A percentile compares a stretch with the other conserved stretches of the same genome.
phyloP scores from a whole-genome alignment of 2,888 invertebrate genomes.

The Ischnura elegans region DNA sequence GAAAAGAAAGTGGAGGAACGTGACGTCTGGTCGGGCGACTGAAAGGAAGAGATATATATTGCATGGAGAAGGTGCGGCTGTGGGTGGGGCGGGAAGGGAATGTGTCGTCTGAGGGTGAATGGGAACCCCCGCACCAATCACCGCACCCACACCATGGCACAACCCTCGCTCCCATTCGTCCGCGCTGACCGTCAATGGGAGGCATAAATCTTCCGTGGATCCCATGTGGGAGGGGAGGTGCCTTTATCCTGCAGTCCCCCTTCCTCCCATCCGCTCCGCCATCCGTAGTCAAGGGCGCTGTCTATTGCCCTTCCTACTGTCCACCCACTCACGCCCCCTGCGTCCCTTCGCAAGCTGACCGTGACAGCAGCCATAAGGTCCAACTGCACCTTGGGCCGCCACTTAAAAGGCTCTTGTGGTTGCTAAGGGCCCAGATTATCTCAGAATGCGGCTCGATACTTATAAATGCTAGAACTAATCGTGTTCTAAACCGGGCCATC shows the following conservation, averaged over 20 bases:
- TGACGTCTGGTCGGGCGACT: neutral
- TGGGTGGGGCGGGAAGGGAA: neutral
- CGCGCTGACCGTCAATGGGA: constrained; percentile 8
- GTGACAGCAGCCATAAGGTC: neutral
- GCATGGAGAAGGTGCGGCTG: constrained; percentile 11
- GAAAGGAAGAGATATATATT: constrained; percentile 14
- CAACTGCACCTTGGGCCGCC: neutral
- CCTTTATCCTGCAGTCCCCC: neutral
- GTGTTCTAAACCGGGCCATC: neutral
- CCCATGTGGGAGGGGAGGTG: neutral
- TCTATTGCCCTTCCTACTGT: neutral
- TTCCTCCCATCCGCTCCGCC: neutral
- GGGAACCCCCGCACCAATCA: neutral
- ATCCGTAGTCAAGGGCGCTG: neutral
- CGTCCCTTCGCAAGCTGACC: neutral
- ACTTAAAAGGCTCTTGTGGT: neutral
- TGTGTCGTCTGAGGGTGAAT: neutral
- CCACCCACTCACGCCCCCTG: neutral
- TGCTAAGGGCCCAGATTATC: neutral
- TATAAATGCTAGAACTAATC: too few species aligned
- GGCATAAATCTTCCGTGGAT: constrained; percentile 6
- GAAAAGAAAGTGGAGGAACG: neutral
- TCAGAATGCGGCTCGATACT: neutral
- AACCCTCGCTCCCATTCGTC: constrained; percentile 1
- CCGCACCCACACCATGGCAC: too few species aligned